Evolutionary conservation across 1,140 invertebrate species (phyloP).

Genomic region (Drosophila orosa): DNA sequence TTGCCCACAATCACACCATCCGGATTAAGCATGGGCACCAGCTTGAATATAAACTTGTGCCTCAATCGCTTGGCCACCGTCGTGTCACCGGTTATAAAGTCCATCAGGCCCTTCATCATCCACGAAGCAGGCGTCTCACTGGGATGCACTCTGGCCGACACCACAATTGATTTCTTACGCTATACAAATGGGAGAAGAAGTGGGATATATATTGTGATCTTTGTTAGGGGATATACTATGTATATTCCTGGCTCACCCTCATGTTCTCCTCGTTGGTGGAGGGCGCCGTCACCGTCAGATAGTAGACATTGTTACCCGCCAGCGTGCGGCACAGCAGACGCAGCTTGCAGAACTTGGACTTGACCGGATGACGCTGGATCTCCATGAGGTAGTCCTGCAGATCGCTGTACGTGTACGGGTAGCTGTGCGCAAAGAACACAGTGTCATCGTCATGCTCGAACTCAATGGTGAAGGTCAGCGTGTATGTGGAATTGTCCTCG

Average conservation of each 20-base stretch:
- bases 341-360: slow-evolving; percentile 91
- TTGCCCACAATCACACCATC: slow-evolving; percentile 97
- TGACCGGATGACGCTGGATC: slow-evolving; percentile 90
- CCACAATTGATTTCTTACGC: slow-evolving; percentile 93
- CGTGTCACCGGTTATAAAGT: slow-evolving; percentile 94
- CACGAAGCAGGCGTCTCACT: slow-evolving; percentile 97
- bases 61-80: slow-evolving; percentile 91
- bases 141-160: slow-evolving; percentile 97
- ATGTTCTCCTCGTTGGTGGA: slow-evolving; percentile 85
- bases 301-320: slow-evolving; percentile 95
- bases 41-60: slow-evolving; percentile 97
- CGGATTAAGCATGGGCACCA: slow-evolving; percentile 98
- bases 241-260: too few relatives aligned
- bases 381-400: slow-evolving; percentile 90
- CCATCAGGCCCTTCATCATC: slow-evolving; percentile 98
- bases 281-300: slow-evolving; percentile 94
- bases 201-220: too few relatives aligned
- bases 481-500: slow-evolving; percentile 88
- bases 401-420: slow-evolving; percentile 97
- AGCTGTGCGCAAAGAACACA: slow-evolving; percentile 98
- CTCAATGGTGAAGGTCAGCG: slow-evolving; percentile 95
- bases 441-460: slow-evolving; percentile 96
- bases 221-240: too few relatives aligned
- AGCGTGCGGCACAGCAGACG: slow-evolving; percentile 93
- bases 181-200: slow-evolving; percentile 62